Base-by-base conservation (phyloP, 2,113 vertebrate species). In the Oostethus manadensis region DNA sequence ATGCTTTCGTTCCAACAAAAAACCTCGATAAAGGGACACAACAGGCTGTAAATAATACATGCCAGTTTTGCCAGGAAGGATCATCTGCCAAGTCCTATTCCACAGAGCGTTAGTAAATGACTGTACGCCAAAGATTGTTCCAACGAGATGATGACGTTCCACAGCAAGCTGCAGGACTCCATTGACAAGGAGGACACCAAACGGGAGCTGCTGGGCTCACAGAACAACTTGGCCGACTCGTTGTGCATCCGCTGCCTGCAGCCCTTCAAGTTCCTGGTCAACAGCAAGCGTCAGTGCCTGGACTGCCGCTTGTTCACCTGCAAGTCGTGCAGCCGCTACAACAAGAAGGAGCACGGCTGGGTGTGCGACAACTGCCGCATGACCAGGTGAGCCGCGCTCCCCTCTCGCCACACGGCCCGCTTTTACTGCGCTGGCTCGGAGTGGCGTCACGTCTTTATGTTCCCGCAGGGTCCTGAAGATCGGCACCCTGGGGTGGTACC, bases 211-310 rank as follows among this genome's bases (percentile, higher is more conserved):
- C 84, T 97, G 10, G 87, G 87, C 0, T 65, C 72, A 18, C 77
- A 92, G 4, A 88, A 82, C 13, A 87, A 80, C 6, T 84, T 94
- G 48, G 86, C 90, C 0, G 85, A 89, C 23, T 93, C 92, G 0
- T 90, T 92, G 75, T 98, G 96, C 0, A 87, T 95, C 58, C 92
- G 79, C 84, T 99, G 96, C 71, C 91, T 98, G 62, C 94, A 93
- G 78, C 93, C 94, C 49, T 97, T 93, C 80, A 90, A 90, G 80
- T 92, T 94, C 80, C 89, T 95, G n/a, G 70, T 92, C 14, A 92
- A 90, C 86, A 92, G 92, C 80, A 92, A 86, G 1, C 70, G 89
- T 0, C 91, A 88, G 35, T 99, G 96, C 70, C 74, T 93, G 65
- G 92, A 94, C 83, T 99, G 96, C 48, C 47, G 3, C 44, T 85